These are phyloP conservation scores for Scolopax bukidnonensis DNA, from an alignment of 2,797 vertebrate genomes.

Conservation along the genomic window DNA sequence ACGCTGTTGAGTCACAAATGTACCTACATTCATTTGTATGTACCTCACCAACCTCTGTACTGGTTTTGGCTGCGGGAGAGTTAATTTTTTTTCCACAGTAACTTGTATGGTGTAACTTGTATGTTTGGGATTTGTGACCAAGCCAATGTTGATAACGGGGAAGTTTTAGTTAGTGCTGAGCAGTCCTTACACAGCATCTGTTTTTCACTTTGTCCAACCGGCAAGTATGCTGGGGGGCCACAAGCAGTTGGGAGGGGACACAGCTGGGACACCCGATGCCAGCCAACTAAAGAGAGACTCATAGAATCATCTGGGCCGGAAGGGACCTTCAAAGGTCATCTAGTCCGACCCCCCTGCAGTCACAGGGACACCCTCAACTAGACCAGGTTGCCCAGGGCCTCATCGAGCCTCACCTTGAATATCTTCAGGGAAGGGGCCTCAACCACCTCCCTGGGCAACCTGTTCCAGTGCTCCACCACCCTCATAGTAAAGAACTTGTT, in stretches of 20 bases:
- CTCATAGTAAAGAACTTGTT: too few species aligned
- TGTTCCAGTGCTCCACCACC: too few species aligned
- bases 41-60: not conserved
- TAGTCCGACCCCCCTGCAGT: too few species aligned
- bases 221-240: fast-evolving
- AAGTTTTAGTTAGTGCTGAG: not conserved
- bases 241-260: fast-evolving
- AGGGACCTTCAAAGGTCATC: too few species aligned
- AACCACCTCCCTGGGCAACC: too few species aligned
- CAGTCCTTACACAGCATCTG: not conserved
- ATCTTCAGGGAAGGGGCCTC: too few species aligned
- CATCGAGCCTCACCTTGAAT: too few species aligned
- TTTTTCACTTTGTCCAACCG: not conserved
- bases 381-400: too few species aligned
- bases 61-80: not conserved
- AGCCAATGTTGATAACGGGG: not conserved
- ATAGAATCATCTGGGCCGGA: too few species aligned
- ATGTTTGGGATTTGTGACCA: not conserved
- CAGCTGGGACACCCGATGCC: not conserved
- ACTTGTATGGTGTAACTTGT: not conserved
- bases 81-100: not conserved
- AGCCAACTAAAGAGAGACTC: not conserved
- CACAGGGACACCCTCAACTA: too few species aligned
- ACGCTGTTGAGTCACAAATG: not conserved
- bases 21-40: not conserved